A percentile compares a stretch with the other conserved stretches of the same genome.
phyloP scores from a whole-genome alignment of 2,888 invertebrate genomes.

The Teinopalpus imperialis region DNA sequence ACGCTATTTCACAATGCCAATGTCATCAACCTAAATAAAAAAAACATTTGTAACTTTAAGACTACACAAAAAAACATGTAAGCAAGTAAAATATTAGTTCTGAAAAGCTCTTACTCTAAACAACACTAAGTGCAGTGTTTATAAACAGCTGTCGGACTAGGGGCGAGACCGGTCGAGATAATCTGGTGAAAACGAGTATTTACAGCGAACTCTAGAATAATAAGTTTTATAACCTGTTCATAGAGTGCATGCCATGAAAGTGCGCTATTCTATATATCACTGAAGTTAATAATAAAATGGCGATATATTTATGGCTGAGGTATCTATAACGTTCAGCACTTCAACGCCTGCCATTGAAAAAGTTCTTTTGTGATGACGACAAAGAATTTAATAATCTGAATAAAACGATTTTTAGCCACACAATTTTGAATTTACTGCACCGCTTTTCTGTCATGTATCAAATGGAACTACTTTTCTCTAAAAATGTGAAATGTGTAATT shows the following conservation, averaged over 20 bases:
- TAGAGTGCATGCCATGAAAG: not conserved
- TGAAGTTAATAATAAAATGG: constrained; percentile 16
- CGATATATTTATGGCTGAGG: constrained; percentile 13
- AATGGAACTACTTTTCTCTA: too few species aligned
- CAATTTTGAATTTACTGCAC: not conserved
- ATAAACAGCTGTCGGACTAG: constrained; percentile 23
- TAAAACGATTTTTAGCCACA: constrained; percentile 21
- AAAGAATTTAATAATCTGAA: constrained; percentile 25
- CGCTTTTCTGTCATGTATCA: too few species aligned
- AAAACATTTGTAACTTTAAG: too few species aligned
- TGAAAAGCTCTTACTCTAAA: constrained; percentile 26
- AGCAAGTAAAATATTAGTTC: too few species aligned
- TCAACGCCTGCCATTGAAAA: constrained; percentile 22
- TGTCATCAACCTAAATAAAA: too few species aligned
- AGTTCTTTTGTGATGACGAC: constrained; percentile 23
- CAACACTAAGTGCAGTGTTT: constrained; percentile 30
- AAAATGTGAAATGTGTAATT: too few species aligned
- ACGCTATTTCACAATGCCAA: too few species aligned
- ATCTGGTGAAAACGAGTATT: constrained; percentile 15
- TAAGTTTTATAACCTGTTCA: not conserved
- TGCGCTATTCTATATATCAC: constrained; percentile 1
- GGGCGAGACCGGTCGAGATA: constrained; percentile 18
- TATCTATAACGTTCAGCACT: constrained; percentile 19
- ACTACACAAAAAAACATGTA: too few species aligned
- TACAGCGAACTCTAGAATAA: constrained; percentile 3